Base-by-base conservation (phyloP, 2,113 vertebrate species). In the Rhynchomys soricoides region DNA sequence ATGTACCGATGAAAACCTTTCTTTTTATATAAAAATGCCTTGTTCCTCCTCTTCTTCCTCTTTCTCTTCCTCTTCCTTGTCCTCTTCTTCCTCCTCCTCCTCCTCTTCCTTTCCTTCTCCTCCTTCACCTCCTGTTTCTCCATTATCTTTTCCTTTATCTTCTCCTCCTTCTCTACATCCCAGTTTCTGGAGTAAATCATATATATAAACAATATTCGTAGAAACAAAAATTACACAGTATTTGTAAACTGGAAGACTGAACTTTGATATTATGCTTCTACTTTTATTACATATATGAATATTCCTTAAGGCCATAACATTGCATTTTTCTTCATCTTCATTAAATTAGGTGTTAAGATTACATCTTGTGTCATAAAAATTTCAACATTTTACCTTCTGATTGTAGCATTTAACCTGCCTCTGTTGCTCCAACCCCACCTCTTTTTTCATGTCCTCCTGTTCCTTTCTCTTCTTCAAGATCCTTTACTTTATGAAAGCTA, bases 341-440 rank as follows among this genome's bases (percentile, higher is more conserved):
- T 15, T 83, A 62, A 13, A 83, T 62, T 62, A 40, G 55, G 6
- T 22, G 12, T 62, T 26, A 83, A 26, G 40, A 24, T 40, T 59
- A 62, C 7, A 12, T 26, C 13, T 12, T 13, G 55, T 0, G 57
- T 43, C 24, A 40, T 29, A 4, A 62, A 83, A 43, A 43, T 29
- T 29, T 40, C 40, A 3, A 83, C 22, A 26, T 7, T 59, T 26
- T 83, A 4, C n/a, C n/a, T 57, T 83, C 37, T 16, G 13, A 43
- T 13, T 29, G 5, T 17, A n/a, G 21, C 12, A 7, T 29, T 24
- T 40, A 62, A 29, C 2, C 2, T n/a, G 3, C 24, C 12, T 7
- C 5, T 59, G 22, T 16, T 62, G 17, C 13, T 15, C 21, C 52
- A 24, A 21, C 11, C 40, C 55, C 37, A n/a, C 6, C 2, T 45